These are phyloP conservation scores for Augochlorella aurata DNA, from an alignment of 2,888 invertebrate species.

Conservation along the genomic window DNA sequence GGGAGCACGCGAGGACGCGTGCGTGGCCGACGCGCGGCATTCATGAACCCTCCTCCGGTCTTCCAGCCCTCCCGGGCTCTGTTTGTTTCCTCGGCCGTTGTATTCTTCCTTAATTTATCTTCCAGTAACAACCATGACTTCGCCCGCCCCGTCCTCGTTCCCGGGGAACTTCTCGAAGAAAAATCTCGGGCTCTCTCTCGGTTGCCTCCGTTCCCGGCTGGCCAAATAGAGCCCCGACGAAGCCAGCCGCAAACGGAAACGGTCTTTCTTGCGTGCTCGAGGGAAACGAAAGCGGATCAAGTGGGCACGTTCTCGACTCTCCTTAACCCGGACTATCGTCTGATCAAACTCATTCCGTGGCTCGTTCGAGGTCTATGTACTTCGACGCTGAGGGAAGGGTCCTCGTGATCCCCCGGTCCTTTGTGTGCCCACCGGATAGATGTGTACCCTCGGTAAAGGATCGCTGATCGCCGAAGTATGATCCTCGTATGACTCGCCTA, in stretches of 20 bases:
- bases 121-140: conserved; percentile 53
- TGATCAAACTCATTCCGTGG: conserved; percentile 17
- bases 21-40: conserved; percentile 44
- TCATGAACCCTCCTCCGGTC: conserved; percentile 45
- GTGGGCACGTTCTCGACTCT: not conserved
- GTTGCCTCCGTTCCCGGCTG: not conserved
- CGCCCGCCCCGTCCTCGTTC: not conserved
- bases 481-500: not conserved
- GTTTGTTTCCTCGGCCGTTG: conserved; percentile 30
- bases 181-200: conserved; percentile 37
- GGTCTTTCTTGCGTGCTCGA: conserved; percentile 35
- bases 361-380: conserved; percentile 6
- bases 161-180: conserved; percentile 23
- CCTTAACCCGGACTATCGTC: conserved; percentile 11
- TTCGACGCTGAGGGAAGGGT: not conserved
- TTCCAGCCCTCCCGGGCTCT: conserved; percentile 6
- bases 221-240: conserved; percentile 35
- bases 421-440: conserved; percentile 8
- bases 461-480: not conserved
- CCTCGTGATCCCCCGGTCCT: not conserved
- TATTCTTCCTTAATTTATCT: conserved; percentile 60
- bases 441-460: conserved; percentile 10
- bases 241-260: conserved; percentile 22
- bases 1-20: conserved; percentile 62
- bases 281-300: conserved; percentile 29